Percentiles rank a stretch among this genome's conserved stretches.
These are phyloP conservation scores for Cygnus atratus DNA, from an alignment of 2,113 vertebrate species.

Conservation along the genomic window DNA sequence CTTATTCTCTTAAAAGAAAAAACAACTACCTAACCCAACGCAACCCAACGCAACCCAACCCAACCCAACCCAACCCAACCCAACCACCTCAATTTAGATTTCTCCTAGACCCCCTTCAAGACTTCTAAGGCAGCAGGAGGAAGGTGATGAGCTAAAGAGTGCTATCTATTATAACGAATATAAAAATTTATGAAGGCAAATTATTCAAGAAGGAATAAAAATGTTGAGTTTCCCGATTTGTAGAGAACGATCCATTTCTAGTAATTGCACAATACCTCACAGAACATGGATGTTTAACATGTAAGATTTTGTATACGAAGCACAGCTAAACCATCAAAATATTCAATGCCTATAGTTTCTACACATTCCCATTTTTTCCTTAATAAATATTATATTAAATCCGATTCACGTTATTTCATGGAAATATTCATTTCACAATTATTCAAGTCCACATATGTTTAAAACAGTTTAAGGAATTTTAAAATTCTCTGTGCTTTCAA, in stretches of 20 bases:
- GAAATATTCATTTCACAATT: neutral
- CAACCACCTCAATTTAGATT: fast-evolving
- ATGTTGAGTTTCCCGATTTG: neutral
- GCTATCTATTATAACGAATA: neutral
- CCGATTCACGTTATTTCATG: neutral
- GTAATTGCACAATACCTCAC: neutral
- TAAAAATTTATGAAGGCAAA: neutral
- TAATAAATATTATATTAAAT: neutral
- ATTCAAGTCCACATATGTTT: neutral
- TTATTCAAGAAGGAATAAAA: neutral
- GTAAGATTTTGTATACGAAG: neutral
- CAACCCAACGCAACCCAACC: too few relatives aligned
- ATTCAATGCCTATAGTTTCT: neutral
- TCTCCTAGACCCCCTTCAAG: neutral
- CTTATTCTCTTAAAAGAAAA: neutral
- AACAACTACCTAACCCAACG: neutral
- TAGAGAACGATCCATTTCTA: neutral
- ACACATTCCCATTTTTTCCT: neutral
- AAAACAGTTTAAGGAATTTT: neutral
- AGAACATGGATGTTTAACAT: neutral
- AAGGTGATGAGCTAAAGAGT: neutral
- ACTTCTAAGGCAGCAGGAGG: neutral
- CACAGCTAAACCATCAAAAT: neutral
- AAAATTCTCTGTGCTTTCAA: neutral
- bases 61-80: too few relatives aligned